phyloP scores from a whole-genome alignment of 2,888 invertebrate species.

The Athalia rosae region DNA sequence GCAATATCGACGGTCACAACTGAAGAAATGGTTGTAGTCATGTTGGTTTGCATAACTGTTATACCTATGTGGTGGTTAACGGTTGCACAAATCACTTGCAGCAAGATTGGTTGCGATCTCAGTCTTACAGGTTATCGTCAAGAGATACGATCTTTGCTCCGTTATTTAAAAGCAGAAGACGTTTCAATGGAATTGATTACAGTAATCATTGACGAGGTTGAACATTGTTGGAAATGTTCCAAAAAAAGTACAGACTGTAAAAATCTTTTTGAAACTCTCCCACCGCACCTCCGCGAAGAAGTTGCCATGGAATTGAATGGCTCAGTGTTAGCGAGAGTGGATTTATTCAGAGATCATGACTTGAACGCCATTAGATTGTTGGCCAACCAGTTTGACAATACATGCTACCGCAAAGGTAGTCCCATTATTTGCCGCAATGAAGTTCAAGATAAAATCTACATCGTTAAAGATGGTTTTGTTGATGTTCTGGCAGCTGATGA shows the following conservation, averaged over 20 bases:
- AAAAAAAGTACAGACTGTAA: constrained; percentile 28
- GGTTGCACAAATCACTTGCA: constrained; percentile 28
- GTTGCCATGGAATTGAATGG: constrained; percentile 26
- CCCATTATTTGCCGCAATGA: constrained; percentile 53
- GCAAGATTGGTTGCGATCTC: constrained; percentile 30
- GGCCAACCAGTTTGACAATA: constrained; percentile 25
- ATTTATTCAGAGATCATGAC: constrained; percentile 17
- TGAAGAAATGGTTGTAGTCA: constrained; percentile 20
- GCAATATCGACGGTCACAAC: neutral
- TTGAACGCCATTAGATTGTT: constrained; percentile 28
- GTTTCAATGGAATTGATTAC: constrained; percentile 11
- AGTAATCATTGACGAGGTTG: constrained; percentile 23
- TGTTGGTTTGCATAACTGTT: constrained; percentile 21
- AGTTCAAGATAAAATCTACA: constrained; percentile 50
- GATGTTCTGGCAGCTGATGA: constrained; percentile 56
- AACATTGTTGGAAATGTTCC: constrained; percentile 38
- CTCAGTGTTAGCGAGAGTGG: constrained; percentile 19
- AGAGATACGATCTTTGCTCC: constrained; percentile 26
- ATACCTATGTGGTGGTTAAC: constrained; percentile 30
- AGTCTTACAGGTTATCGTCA: constrained; percentile 28
- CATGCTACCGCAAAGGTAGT: constrained; percentile 49
- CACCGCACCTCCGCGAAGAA: constrained; percentile 33
- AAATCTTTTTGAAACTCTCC: constrained; percentile 24
- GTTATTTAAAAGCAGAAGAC: constrained; percentile 29
- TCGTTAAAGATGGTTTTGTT: constrained; percentile 52